phyloP scores from a whole-genome alignment of 2,888 invertebrate genomes.

The Pherbina coryleti region DNA sequence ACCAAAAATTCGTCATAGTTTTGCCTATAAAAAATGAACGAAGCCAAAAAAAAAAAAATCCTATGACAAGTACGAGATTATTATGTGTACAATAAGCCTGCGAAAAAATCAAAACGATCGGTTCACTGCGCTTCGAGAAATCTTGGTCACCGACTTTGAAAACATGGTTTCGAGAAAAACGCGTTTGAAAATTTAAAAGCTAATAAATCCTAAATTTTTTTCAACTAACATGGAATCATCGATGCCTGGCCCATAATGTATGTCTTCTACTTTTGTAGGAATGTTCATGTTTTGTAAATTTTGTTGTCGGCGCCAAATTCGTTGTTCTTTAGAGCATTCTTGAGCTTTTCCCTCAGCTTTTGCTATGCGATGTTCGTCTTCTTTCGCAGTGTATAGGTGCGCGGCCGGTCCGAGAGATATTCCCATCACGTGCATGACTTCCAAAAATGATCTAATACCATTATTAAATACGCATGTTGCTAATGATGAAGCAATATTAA shows the following conservation, averaged over 20 bases:
- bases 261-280: not conserved
- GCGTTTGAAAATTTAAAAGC: too few relatives aligned
- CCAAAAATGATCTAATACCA: not conserved
- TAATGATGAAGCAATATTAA: too few relatives aligned
- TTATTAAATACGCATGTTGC: conserved; percentile 2
- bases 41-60: too few relatives aligned
- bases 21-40: too few relatives aligned
- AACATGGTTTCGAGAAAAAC: too few relatives aligned
- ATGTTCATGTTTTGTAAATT: not conserved
- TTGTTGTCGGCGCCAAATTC: conserved; percentile 4
- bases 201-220: too few relatives aligned
- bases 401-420: not conserved
- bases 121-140: too few relatives aligned
- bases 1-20: too few relatives aligned
- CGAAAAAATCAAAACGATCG: too few relatives aligned
- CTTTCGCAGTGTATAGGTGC: not conserved
- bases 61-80: too few relatives aligned
- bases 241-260: not conserved
- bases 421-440: not conserved
- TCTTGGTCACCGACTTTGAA: too few relatives aligned
- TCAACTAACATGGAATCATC: conserved; percentile 7
- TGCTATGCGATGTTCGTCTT: not conserved
- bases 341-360: not conserved
- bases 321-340: not conserved
- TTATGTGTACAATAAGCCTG: too few relatives aligned